These are phyloP conservation scores for Coregonus sp. DNA, from an alignment of 2,797 vertebrate genomes.

Conservation along the genomic window DNA sequence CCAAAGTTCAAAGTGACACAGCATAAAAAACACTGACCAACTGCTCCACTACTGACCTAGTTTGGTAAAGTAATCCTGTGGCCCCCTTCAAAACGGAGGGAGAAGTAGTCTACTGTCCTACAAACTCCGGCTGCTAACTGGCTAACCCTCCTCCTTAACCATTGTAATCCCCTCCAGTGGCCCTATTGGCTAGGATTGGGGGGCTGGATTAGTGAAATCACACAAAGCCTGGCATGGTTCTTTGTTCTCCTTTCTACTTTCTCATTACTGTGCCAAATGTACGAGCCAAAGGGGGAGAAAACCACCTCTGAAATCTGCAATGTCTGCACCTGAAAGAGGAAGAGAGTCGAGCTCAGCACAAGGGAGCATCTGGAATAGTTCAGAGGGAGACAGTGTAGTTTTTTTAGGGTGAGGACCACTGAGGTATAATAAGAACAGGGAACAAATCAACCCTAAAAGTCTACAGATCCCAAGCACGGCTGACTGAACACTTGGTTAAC, in stretches of 20 bases:
- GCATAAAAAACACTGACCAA: neutral
- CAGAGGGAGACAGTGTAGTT: too few species aligned
- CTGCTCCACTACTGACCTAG: neutral
- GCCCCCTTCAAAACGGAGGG: neutral
- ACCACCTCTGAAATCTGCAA: neutral
- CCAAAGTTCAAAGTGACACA: neutral
- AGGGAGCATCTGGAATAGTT: too few species aligned
- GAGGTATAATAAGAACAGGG: neutral
- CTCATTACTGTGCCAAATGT: neutral
- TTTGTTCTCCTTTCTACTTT: neutral
- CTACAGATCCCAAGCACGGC: conserved; percentile 2
- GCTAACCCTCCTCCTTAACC: neutral
- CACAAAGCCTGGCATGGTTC: neutral
- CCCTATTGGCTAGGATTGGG: neutral
- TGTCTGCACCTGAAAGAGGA: neutral
- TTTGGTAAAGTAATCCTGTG: neutral
- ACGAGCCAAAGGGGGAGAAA: neutral
- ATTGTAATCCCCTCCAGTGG: neutral
- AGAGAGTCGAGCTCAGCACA: neutral
- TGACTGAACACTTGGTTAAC: conserved; percentile 49
- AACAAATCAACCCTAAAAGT: neutral
- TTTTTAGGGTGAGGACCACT: too few species aligned
- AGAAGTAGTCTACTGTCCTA: neutral
- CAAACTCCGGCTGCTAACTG: neutral
- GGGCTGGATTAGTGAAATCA: neutral